These are phyloP conservation scores for Drosophila nr. perissopoda DNA, from an alignment of 2,888 invertebrate genomes.

Conservation along the genomic window DNA sequence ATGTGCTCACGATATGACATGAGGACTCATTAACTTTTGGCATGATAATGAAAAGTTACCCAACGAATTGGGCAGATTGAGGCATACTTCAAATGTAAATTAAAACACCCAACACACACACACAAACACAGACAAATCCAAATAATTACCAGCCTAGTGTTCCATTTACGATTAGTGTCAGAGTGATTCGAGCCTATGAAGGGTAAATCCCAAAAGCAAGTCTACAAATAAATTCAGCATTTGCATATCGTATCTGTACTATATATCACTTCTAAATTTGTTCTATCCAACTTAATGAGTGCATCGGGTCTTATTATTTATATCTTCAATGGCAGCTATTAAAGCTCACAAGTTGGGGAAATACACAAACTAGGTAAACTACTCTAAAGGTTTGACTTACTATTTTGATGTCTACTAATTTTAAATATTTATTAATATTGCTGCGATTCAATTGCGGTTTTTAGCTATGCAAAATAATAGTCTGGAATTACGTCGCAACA, in stretches of 20 bases:
- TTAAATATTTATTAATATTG: not conserved
- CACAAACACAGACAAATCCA: conserved; percentile 1
- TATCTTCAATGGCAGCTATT: conserved; percentile 7
- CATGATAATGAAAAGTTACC: conserved; percentile 14
- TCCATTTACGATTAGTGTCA: conserved; percentile 27
- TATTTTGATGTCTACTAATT: not conserved
- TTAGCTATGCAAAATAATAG: conserved; percentile 16
- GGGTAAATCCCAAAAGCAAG: conserved; percentile 16
- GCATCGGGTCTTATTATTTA: conserved; percentile 19
- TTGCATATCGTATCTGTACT: not conserved
- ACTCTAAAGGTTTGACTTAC: not conserved
- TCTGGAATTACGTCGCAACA: conserved; percentile 49
- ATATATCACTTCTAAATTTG: not conserved
- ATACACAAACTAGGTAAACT: not conserved
- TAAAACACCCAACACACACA: conserved; percentile 9
- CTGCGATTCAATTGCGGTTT: not conserved
- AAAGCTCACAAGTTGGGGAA: conserved; percentile 16
- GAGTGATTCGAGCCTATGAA: conserved; percentile 3
- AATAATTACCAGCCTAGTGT: conserved; percentile 21
- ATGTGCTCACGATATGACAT: conserved; percentile 7
- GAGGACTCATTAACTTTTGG: conserved; percentile 8
- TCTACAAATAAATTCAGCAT: not conserved
- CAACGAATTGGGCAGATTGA: conserved; percentile 18
- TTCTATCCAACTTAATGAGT: not conserved
- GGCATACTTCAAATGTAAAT: conserved; percentile 33